Conservation (phyloP, 2,797 vertebrate genomes). For the Girardinus metallicus region DNA sequence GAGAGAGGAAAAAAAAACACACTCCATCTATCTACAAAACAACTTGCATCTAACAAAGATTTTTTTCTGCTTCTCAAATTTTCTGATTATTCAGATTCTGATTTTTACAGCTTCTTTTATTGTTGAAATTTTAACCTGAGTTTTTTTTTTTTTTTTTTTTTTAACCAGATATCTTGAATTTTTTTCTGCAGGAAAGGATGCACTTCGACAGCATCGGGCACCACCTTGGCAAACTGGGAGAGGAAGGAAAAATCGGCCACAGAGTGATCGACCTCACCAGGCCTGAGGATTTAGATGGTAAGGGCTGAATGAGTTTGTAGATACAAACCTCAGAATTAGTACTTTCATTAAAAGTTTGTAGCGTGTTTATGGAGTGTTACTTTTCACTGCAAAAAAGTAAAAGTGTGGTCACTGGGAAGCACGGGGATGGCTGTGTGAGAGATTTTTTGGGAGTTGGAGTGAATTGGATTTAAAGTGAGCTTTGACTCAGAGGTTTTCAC, state of each 20-base stretch:
- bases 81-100: conserved; percentile 41
- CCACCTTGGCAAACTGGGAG: conserved; percentile 91
- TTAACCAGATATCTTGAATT: conserved; percentile 42
- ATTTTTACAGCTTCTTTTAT: conserved; percentile 42
- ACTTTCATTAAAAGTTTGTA: neutral
- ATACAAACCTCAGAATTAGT: neutral
- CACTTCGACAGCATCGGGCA: conserved; percentile 94
- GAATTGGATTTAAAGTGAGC: conserved; percentile 55
- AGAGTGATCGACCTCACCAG: conserved; percentile 97
- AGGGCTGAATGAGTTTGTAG: conserved; percentile 47
- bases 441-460: conserved; percentile 36
- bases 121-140: conserved; percentile 40
- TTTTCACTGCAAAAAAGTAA: neutral
- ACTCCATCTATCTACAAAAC: conserved; percentile 70
- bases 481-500: conserved; percentile 73
- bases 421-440: conserved; percentile 34
- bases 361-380: neutral
- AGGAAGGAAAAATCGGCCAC: conserved; percentile 95
- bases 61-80: conserved; percentile 52
- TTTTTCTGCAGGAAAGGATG: conserved; percentile 87
- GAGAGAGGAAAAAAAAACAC: neutral
- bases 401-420: conserved; percentile 14
- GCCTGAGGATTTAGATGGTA: conserved; percentile 98
- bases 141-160: conserved; percentile 50
- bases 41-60: conserved; percentile 68